Evolutionary conservation across 1,140 invertebrate genomes (phyloP).

Genomic region (Monomorium pharaonis): DNA sequence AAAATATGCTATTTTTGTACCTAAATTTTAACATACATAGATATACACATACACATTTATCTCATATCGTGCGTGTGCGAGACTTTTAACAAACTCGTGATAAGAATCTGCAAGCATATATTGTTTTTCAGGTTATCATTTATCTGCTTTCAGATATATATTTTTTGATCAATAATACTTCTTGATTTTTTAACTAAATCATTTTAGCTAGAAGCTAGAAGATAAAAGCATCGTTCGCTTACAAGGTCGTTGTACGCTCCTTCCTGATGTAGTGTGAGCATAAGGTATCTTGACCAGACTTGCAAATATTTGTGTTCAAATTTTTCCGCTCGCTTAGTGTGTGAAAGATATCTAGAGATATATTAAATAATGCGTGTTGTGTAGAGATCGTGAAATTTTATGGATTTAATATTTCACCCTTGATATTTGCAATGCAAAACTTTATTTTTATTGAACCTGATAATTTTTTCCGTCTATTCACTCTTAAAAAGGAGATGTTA

Average conservation of each 20-base stretch:
- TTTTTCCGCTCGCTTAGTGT: conserved; percentile 23
- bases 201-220: conserved; percentile 2
- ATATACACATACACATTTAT: conserved; percentile 3
- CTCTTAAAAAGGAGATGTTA: too few relatives aligned
- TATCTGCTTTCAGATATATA: background rate
- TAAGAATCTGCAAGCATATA: background rate
- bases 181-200: conserved; percentile 2
- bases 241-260: background rate
- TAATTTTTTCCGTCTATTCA: background rate
- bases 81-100: background rate
- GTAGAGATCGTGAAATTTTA: conserved; percentile 1
- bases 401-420: background rate
- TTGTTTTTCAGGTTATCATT: conserved; percentile 3
- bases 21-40: background rate
- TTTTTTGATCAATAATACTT: conserved; percentile 33
- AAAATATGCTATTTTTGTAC: background rate
- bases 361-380: conserved; percentile 1
- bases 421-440: too few relatives aligned
- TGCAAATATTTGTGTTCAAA: conserved; percentile 40
- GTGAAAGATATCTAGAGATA: background rate
- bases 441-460: background rate
- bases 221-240: background rate
- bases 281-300: conserved; percentile 9
- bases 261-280: conserved; percentile 3
- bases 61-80: background rate